phyloP scores from a whole-genome alignment of 2,888 invertebrate species.

The Seladonia tumulorum region DNA sequence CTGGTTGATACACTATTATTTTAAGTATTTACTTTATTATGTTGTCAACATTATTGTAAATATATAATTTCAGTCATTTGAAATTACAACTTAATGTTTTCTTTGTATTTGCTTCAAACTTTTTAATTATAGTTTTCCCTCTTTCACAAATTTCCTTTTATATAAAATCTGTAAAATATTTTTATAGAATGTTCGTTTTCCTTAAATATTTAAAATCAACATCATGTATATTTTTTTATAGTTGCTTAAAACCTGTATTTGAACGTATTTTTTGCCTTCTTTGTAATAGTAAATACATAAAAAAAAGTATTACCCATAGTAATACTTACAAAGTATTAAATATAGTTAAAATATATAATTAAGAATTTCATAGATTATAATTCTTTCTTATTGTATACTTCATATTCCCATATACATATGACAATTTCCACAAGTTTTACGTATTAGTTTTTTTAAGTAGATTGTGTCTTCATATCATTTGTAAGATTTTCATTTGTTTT shows the following conservation, averaged over 20 bases:
- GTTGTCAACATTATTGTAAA: not conserved
- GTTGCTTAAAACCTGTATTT: conserved; percentile 2
- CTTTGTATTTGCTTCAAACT: not conserved
- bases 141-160: not conserved
- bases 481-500: conserved; percentile 23
- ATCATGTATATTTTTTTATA: not conserved
- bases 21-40: not conserved
- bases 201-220: not conserved
- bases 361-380: conserved; percentile 3
- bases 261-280: not conserved
- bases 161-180: not conserved
- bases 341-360: not conserved
- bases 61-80: conserved; percentile 1
- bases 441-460: conserved; percentile 11
- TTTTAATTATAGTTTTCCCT: not conserved
- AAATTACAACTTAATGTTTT: not conserved
- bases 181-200: not conserved
- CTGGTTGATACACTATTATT: not conserved
- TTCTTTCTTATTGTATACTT: not conserved
- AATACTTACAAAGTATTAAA: not conserved
- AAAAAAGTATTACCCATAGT: not conserved
- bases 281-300: not conserved
- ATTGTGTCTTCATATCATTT: not conserved
- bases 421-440: not conserved
- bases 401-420: conserved; percentile 3